phyloP scores from a whole-genome alignment of 2,888 invertebrate species.

The Tolmerus cingulatus region DNA sequence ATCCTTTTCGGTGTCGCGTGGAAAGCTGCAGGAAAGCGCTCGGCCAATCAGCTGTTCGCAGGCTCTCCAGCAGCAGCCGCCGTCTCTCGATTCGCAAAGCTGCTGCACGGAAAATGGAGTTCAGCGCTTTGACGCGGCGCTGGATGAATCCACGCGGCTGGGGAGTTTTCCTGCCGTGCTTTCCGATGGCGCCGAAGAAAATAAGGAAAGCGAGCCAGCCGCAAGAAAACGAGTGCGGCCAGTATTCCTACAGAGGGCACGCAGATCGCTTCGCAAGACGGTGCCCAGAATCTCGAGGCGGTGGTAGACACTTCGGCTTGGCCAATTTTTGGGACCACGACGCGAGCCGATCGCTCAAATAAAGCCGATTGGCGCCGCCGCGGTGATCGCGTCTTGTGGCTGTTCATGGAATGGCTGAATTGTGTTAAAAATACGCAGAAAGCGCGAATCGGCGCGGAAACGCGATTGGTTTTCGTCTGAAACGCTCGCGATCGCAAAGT shows the following conservation, averaged over 20 bases:
- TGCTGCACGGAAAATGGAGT: not conserved
- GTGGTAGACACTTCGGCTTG: not conserved
- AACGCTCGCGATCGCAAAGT: not conserved
- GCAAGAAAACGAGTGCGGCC: slow-evolving; percentile 12
- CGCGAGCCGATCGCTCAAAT: not conserved
- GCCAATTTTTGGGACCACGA: not conserved
- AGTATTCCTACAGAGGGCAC: slow-evolving; percentile 46
- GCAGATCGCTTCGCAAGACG: slow-evolving; percentile 32
- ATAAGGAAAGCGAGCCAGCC: slow-evolving; percentile 31
- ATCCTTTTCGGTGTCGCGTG: not conserved
- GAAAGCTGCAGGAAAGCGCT: not conserved
- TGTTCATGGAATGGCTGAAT: not conserved
- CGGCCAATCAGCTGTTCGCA: not conserved
- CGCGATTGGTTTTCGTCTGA: not conserved
- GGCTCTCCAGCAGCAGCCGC: not conserved
- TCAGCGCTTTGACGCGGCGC: slow-evolving; percentile 7
- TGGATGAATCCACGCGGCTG: not conserved
- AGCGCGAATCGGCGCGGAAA: not conserved
- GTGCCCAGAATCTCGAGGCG: not conserved
- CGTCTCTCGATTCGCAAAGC: not conserved
- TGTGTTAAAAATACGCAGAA: slow-evolving; percentile 6
- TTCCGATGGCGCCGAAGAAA: slow-evolving; percentile 25
- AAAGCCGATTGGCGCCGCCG: not conserved
- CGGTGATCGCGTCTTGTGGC: not conserved
- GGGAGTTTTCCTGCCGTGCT: not conserved